Evolutionary conservation across 2,888 invertebrate species (phyloP), one percentile per base, ranked within the genome.

Genomic region (Temnothorax rugatulus): DNA sequence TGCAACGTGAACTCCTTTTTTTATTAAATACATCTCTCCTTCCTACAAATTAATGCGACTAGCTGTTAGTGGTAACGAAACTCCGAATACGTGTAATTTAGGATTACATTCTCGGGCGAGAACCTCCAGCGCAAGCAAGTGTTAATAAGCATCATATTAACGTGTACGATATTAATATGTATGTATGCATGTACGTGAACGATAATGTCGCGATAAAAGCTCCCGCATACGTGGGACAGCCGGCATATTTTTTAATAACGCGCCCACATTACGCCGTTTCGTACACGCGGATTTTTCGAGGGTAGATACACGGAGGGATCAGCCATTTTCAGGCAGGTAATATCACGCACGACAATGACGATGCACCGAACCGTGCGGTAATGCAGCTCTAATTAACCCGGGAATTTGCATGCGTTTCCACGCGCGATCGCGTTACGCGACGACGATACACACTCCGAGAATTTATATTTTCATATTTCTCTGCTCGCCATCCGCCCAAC

Each of bases 381-480:
- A 79, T 79, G 71, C 79, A 21, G 34, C 79, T 79, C 79, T 79
- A 79, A 79, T 79, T 79, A 79, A 79, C 79, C 47, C 47, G 59
- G 71, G 71, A 71, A 59, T 71, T 71, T 71, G 79, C 79, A 71
- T 71, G 79, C 79, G 79, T 34, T 79, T 79, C 79, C 47, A 71
- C 57, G 79, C 69, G 57, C 71, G 71, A 79, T 71, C 71, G 79
- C 69, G 71, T 21, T 47, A 21, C 57, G 44, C 57, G 79, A 34
- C 79, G 71, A 68, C 44, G 44, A 69, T 29, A 44, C 44, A 69
- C 44, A 54, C 21, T 29, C 34, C 21, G 77, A 13, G 57, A 79
- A 71, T 79, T 71, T 47, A 59, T 71, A 71, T 79, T 79, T 79
- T 79, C 79, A 71, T 59, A 71, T 79, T 71, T 71, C 79, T 79